Conservation (phyloP, 2,797 vertebrate genomes). For the Galagoides demidoff region DNA sequence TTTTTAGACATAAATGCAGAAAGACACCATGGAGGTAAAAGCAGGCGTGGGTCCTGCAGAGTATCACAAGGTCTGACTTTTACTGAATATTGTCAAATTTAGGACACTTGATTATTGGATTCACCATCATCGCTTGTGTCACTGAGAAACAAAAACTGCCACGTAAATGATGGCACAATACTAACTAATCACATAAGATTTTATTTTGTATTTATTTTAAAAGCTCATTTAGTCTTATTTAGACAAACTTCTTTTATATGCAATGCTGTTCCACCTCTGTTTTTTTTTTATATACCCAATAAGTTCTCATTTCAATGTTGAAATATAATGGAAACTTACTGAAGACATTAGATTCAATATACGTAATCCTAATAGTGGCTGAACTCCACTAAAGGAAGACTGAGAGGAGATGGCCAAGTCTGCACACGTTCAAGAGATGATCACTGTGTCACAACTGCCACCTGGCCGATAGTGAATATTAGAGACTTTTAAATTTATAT, state of each 20-base stretch:
- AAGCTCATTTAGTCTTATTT: neutral
- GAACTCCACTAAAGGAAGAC: neutral
- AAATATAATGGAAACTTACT: neutral
- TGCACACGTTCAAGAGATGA: neutral
- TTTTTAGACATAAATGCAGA: neutral
- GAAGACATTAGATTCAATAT: neutral
- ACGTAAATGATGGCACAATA: neutral
- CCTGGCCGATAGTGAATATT: neutral
- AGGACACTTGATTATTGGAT: neutral
- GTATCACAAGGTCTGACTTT: neutral
- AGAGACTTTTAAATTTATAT: neutral
- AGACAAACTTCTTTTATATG: neutral
- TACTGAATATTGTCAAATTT: neutral
- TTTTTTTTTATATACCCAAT: neutral
- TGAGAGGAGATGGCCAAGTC: neutral
- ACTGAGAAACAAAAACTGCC: neutral
- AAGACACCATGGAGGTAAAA: neutral
- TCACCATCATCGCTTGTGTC: neutral
- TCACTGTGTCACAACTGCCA: neutral
- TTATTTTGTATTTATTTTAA: neutral
- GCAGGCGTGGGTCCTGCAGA: neutral
- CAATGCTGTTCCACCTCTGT: neutral
- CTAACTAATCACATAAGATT: neutral
- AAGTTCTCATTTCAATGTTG: neutral
- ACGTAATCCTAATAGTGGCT: neutral